phyloP scores from a whole-genome alignment of 2,888 invertebrate genomes.

The Aleiodes testaceus region DNA sequence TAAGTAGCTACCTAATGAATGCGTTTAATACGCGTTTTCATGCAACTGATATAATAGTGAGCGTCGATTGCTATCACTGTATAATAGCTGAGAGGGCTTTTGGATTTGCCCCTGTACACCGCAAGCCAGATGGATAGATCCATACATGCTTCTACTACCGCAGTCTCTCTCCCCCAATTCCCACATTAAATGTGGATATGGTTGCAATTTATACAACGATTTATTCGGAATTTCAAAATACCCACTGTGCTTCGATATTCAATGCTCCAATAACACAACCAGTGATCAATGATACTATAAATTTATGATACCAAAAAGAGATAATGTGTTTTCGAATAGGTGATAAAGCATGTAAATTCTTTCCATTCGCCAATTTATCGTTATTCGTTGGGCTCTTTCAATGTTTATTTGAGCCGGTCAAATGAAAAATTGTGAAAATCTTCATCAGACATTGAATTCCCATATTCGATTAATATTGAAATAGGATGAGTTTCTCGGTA shows the following conservation, averaged over 20 bases:
- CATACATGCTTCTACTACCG: constrained; percentile 5
- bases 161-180: constrained; percentile 19
- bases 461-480: neutral
- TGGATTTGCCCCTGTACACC: neutral
- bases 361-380: neutral
- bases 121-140: constrained; percentile 1
- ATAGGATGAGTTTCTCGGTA: neutral
- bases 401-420: too few species aligned
- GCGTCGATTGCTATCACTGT: neutral
- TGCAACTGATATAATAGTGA: neutral
- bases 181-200: constrained; percentile 26
- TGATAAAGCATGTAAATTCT: constrained; percentile 12
- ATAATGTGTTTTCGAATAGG: neutral
- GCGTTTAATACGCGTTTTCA: neutral
- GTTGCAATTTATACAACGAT: constrained; percentile 34
- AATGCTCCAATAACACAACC: constrained; percentile 22
- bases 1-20: constrained; percentile 11
- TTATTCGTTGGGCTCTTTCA: neutral
- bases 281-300: constrained; percentile 21
- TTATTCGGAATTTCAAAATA: constrained; percentile 37
- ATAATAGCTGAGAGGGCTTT: neutral
- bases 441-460: neutral
- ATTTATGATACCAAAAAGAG: constrained; percentile 28
- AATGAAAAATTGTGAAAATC: neutral
- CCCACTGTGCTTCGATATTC: constrained; percentile 17